These are phyloP conservation scores for Drosophila pegasa DNA, from an alignment of 2,888 invertebrate genomes.

Conservation along the genomic window DNA sequence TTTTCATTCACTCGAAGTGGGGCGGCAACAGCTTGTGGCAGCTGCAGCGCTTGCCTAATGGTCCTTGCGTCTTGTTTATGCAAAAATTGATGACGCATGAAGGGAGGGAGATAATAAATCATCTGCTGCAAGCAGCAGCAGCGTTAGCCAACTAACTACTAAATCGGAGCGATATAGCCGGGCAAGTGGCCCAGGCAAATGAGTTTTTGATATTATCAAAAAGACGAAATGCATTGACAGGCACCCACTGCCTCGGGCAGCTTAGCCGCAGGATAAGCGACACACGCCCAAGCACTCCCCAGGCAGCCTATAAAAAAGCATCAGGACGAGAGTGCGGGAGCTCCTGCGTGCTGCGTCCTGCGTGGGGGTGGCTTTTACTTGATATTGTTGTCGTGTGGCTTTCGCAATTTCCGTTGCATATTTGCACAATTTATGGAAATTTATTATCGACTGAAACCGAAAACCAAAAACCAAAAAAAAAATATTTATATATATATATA, in stretches of 20 bases:
- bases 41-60: conserved; percentile 62
- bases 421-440: conserved; percentile 72
- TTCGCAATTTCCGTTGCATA: conserved; percentile 76
- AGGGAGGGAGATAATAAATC: conserved; percentile 64
- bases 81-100: conserved; percentile 75
- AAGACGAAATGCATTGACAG: conserved; percentile 73
- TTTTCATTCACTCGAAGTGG: conserved; percentile 42
- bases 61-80: conserved; percentile 65
- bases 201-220: conserved; percentile 77
- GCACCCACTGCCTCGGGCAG: conserved; percentile 1
- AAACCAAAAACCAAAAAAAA: conserved; percentile 29
- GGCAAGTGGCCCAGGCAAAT: conserved; percentile 65
- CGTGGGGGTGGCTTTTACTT: conserved; percentile 18
- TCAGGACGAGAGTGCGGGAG: conserved; percentile 15
- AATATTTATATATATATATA: conserved; percentile 4
- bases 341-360: conserved; percentile 4
- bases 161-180: conserved; percentile 29
- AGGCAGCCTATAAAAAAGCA: conserved; percentile 61
- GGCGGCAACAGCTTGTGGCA: conserved; percentile 47
- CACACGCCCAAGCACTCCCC: conserved; percentile 62
- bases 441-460: conserved; percentile 53
- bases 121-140: conserved; percentile 57
- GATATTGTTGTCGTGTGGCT: conserved; percentile 67
- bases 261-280: conserved; percentile 40
- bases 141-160: conserved; percentile 47